Evolutionary conservation across 2,888 invertebrate genomes (phyloP).

Genomic region (Chloroclysta siterata): DNA sequence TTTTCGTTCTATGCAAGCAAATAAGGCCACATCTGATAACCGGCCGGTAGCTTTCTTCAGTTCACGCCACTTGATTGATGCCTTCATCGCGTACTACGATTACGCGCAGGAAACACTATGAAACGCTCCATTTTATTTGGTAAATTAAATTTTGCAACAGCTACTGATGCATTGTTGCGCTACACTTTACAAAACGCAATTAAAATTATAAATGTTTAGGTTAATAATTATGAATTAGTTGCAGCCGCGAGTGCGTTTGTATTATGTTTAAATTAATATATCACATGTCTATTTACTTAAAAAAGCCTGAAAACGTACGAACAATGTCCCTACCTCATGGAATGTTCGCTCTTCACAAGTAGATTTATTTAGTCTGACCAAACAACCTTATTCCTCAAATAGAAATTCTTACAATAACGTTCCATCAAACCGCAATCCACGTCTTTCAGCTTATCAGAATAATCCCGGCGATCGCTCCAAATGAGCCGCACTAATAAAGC

Average conservation of each 20-base stretch:
- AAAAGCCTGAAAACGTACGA: too few relatives aligned
- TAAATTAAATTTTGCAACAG: conserved; percentile 22
- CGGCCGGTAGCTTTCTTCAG: conserved; percentile 64
- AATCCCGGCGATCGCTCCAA: conserved; percentile 25
- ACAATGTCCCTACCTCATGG: neutral
- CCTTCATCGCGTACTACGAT: conserved; percentile 63
- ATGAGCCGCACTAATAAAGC: conserved; percentile 36
- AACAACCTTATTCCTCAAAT: conserved; percentile 7
- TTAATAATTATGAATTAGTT: too few relatives aligned
- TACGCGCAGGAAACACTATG: conserved; percentile 22
- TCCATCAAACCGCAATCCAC: conserved; percentile 23
- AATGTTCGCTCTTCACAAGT: neutral
- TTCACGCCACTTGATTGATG: conserved; percentile 81
- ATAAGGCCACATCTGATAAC: conserved; percentile 77
- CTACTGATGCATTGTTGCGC: neutral
- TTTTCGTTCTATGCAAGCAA: conserved; percentile 52
- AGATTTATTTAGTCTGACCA: neutral
- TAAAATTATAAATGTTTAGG: neutral
- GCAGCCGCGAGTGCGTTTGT: too few relatives aligned
- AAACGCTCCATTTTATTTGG: conserved; percentile 15
- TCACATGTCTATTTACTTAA: neutral
- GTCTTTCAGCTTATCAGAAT: conserved; percentile 28
- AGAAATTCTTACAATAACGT: neutral
- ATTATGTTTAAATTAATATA: too few relatives aligned
- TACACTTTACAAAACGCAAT: neutral